A percentile compares a stretch with the other conserved stretches of the same genome.
Conservation (phyloP, 2,888 invertebrate genomes). For the Scaptomyza tumidula region DNA sequence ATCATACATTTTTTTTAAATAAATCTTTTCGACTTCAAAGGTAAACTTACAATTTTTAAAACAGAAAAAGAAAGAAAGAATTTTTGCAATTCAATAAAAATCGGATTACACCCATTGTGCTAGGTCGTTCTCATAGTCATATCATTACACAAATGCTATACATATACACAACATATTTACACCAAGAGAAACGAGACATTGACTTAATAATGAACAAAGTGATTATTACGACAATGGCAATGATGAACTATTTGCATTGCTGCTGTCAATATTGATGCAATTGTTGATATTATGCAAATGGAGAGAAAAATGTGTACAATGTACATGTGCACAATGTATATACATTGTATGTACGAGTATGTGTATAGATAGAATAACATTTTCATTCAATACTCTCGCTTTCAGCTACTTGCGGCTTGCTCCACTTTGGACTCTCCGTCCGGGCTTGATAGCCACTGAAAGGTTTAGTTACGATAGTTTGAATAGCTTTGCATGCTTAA, state of each 20-base stretch:
- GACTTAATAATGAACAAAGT: conserved; percentile 40
- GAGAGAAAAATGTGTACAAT: not conserved
- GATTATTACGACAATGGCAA: conserved; percentile 24
- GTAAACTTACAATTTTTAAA: too few relatives aligned
- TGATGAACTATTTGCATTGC: conserved; percentile 23
- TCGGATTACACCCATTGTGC: conserved; percentile 21
- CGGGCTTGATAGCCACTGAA: conserved; percentile 28
- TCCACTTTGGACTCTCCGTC: conserved; percentile 5
- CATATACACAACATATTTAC: not conserved
- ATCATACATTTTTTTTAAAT: too few relatives aligned
- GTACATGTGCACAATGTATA: not conserved
- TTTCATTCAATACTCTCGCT: conserved; percentile 16
- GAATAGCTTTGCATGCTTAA: conserved; percentile 25
- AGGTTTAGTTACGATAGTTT: conserved; percentile 22
- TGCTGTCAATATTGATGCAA: conserved; percentile 14
- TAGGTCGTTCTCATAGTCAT: conserved; percentile 2
- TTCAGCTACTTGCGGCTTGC: conserved; percentile 5
- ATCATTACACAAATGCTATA: not conserved
- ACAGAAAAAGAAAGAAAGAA: too few relatives aligned
- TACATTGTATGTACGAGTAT: not conserved
- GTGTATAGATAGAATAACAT: not conserved
- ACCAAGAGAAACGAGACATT: conserved; percentile 24
- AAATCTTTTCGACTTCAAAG: too few relatives aligned
- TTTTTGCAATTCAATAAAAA: not conserved
- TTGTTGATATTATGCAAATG: conserved; percentile 56